Evolutionary conservation across 1,140 invertebrate species (phyloP).

Genomic region (Drosophila sechellia): DNA sequence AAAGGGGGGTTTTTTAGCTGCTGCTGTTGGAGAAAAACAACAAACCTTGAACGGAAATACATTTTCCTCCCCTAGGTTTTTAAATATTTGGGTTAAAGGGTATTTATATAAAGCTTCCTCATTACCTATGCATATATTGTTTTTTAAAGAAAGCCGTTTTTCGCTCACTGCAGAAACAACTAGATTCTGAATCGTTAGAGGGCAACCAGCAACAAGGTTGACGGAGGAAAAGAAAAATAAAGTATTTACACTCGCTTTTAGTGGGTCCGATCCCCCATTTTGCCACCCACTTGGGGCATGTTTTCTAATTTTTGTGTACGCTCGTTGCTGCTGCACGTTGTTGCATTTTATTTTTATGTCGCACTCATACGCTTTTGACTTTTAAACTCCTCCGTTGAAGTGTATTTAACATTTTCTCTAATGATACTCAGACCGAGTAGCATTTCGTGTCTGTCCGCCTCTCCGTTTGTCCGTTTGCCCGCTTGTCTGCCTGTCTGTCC

Average conservation of each 20-base stretch:
- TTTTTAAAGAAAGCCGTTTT: background rate
- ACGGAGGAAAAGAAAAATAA: conserved; percentile 48
- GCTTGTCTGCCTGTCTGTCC: background rate
- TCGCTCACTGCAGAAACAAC: conserved; percentile 14
- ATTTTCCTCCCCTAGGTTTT: no score
- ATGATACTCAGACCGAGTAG: conserved; percentile 78
- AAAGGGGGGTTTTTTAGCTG: background rate
- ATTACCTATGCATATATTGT: no score
- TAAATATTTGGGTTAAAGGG: no score
- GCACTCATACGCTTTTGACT: conserved; percentile 72
- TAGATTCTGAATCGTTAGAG: conserved; percentile 17
- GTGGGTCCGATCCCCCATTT: conserved; percentile 15
- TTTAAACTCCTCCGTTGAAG: conserved; percentile 68
- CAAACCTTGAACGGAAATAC: no score
- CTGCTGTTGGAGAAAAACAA: no score
- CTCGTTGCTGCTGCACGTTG: conserved; percentile 29
- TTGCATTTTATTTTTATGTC: conserved; percentile 65
- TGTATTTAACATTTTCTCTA: conserved; percentile 81
- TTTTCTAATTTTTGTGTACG: conserved; percentile 59
- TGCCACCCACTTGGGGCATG: conserved; percentile 33
- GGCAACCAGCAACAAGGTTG: conserved; percentile 44
- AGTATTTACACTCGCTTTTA: conserved; percentile 66
- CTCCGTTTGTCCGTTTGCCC: no score
- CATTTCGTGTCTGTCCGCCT: conserved; percentile 51
- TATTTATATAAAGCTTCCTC: no score